Conservation (phyloP, 2,113 vertebrate species). For the Eublepharis macularius region DNA sequence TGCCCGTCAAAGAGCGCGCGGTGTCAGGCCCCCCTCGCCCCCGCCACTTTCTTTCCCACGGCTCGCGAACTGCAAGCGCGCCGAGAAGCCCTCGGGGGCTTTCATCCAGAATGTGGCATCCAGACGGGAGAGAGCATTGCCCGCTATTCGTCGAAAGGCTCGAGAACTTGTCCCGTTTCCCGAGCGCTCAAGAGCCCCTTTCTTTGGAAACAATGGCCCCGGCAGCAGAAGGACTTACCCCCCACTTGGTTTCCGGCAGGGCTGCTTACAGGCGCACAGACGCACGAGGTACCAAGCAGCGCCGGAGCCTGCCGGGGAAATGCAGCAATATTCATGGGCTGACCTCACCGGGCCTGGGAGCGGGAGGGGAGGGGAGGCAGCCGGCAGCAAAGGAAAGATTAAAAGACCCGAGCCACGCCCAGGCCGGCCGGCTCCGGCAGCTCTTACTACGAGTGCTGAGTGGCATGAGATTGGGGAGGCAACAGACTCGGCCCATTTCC, state of each 20-base stretch:
- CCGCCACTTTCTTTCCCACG: neutral
- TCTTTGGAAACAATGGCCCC: constrained; percentile 33
- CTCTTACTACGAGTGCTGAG: constrained; percentile 17
- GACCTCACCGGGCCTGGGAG: constrained; percentile 69
- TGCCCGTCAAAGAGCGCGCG: constrained; percentile 26
- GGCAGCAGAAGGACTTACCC: constrained; percentile 45
- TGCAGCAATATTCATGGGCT: constrained; percentile 70
- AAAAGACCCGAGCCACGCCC: constrained; percentile 61
- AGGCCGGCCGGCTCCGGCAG: constrained; percentile 47
- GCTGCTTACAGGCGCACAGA: constrained; percentile 25
- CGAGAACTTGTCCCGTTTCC: neutral
- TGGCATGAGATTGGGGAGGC: constrained; percentile 35
- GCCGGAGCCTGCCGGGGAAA: constrained; percentile 64
- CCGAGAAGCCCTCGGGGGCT: constrained; percentile 1
- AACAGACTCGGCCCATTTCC: neutral
- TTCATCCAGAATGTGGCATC: constrained; percentile 24
- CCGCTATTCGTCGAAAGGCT: neutral
- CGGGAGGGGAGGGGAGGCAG: neutral
- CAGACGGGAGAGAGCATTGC: constrained; percentile 16
- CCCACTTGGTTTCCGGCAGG: constrained; percentile 25
- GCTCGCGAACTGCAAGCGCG: neutral
- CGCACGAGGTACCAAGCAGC: constrained; percentile 55
- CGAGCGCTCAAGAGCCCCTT: neutral
- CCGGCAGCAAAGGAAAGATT: constrained; percentile 29
- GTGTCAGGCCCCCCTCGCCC: neutral